Conservation (phyloP, 2,888 invertebrate genomes). For the Linnaemya tessellans region DNA sequence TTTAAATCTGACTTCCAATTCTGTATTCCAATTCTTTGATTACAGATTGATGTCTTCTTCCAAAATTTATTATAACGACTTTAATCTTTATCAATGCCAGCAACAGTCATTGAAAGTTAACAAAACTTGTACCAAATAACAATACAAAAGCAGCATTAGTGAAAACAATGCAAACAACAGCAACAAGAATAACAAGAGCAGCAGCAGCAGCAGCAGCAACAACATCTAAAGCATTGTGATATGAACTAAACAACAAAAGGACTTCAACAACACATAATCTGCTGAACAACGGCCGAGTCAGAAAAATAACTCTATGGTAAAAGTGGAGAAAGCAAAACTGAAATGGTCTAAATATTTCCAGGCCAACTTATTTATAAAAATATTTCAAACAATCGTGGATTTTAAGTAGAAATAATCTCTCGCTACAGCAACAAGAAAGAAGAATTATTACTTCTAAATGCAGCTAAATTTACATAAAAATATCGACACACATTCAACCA, state of each 20-base stretch:
- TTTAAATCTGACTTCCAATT: slow-evolving; percentile 2
- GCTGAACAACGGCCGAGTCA: slow-evolving; percentile 53
- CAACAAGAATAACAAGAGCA: slow-evolving; percentile 22
- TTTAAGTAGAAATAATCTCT: slow-evolving; percentile 65
- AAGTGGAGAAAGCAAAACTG: neutral
- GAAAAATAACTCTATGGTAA: slow-evolving; percentile 26
- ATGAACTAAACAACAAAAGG: slow-evolving; percentile 53
- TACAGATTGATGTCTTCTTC: slow-evolving; percentile 61
- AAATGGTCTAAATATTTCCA: slow-evolving; percentile 49
- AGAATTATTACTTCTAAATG: neutral
- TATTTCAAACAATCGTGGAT: slow-evolving; percentile 57
- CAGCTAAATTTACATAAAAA: slow-evolving; percentile 53
- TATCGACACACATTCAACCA: neutral
- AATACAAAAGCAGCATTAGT: slow-evolving; percentile 49
- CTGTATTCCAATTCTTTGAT: slow-evolving; percentile 32
- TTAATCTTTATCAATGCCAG: slow-evolving; percentile 69
- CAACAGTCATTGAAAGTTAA: slow-evolving; percentile 62
- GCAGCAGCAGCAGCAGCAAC: slow-evolving; percentile 36
- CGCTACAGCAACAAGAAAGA: slow-evolving; percentile 26
- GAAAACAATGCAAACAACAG: slow-evolving; percentile 51
- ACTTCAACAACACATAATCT: slow-evolving; percentile 54
- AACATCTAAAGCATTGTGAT: slow-evolving; percentile 43
- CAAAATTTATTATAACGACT: slow-evolving; percentile 28
- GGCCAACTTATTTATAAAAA: slow-evolving; percentile 48
- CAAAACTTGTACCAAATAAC: slow-evolving; percentile 52